Conservation (phyloP, 1,140 invertebrate species). For the Samia ricini region DNA sequence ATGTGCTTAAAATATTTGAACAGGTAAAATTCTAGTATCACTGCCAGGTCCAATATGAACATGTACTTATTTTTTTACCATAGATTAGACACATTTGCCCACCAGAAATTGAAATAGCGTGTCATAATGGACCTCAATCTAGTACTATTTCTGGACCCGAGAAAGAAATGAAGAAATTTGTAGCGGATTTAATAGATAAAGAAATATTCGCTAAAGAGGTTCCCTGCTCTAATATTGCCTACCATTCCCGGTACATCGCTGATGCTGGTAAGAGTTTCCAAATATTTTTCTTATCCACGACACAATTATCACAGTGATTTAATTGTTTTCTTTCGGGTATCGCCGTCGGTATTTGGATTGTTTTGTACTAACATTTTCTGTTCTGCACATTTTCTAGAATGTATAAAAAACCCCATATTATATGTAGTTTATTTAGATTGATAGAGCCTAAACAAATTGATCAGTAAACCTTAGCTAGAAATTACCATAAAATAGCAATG, state of each 20-base stretch:
- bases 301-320: background rate
- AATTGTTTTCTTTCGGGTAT: too few species aligned
- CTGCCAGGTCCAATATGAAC: background rate
- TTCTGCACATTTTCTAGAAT: background rate
- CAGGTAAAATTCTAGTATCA: background rate
- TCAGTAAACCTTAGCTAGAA: too few species aligned
- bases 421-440: background rate
- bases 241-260: constrained; percentile 85
- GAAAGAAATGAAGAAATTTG: too few species aligned
- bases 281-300: background rate
- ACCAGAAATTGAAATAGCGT: too few species aligned
- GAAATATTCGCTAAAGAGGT: constrained; percentile 33
- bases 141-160: too few species aligned
- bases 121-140: too few species aligned
- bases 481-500: too few species aligned
- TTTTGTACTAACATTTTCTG: background rate
- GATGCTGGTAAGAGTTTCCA: constrained; percentile 43
- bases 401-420: background rate
- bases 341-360: too few species aligned
- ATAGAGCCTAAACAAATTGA: too few species aligned
- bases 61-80: background rate
- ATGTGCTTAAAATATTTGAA: constrained; percentile 79
- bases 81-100: background rate
- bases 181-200: background rate
- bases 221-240: constrained; percentile 84